These are phyloP conservation scores for Rhinatrema bivittatum DNA, from an alignment of 2,797 vertebrate species.

Conservation along the genomic window DNA sequence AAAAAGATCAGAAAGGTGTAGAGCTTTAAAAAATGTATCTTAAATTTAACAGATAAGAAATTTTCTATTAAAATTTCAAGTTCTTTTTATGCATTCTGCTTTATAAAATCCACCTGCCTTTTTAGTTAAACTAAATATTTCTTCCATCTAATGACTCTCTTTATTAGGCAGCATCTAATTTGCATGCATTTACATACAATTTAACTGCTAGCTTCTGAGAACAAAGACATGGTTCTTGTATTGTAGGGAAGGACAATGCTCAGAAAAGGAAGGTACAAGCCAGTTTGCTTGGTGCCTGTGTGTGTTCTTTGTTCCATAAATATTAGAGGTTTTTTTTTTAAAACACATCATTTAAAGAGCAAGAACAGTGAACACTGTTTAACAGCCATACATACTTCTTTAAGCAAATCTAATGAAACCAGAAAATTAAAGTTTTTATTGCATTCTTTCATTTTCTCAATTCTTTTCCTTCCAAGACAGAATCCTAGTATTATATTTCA, in stretches of 20 bases:
- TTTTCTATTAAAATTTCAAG: slow-evolving; percentile 52
- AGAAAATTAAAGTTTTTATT: slow-evolving; percentile 45
- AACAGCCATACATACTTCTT: slow-evolving; percentile 43
- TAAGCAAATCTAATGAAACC: slow-evolving; percentile 53
- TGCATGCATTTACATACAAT: slow-evolving; percentile 79
- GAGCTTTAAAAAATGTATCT: slow-evolving; percentile 53
- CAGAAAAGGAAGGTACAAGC: slow-evolving; percentile 62
- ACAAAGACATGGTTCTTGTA: slow-evolving; percentile 70
- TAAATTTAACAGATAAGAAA: slow-evolving; percentile 46
- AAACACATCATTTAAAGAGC: slow-evolving; percentile 55
- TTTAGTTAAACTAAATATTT: slow-evolving; percentile 67
- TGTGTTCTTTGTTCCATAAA: slow-evolving; percentile 68
- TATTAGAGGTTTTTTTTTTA: slow-evolving; percentile 37
- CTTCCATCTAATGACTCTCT: slow-evolving; percentile 76
- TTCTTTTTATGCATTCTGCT: slow-evolving; percentile 55
- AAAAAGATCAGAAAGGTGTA: slow-evolving; percentile 40
- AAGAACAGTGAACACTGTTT: slow-evolving; percentile 50
- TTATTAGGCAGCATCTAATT: slow-evolving; percentile 77
- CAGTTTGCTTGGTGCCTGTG: slow-evolving; percentile 53
- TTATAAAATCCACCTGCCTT: slow-evolving; percentile 65
- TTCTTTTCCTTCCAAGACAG: no score
- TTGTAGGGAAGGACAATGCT: slow-evolving; percentile 69
- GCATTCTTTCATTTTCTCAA: slow-evolving; percentile 48
- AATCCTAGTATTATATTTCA: no score
- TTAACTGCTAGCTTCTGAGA: slow-evolving; percentile 71